phyloP scores from a whole-genome alignment of 2,113 vertebrate species.

The Nematolebias whitei region DNA sequence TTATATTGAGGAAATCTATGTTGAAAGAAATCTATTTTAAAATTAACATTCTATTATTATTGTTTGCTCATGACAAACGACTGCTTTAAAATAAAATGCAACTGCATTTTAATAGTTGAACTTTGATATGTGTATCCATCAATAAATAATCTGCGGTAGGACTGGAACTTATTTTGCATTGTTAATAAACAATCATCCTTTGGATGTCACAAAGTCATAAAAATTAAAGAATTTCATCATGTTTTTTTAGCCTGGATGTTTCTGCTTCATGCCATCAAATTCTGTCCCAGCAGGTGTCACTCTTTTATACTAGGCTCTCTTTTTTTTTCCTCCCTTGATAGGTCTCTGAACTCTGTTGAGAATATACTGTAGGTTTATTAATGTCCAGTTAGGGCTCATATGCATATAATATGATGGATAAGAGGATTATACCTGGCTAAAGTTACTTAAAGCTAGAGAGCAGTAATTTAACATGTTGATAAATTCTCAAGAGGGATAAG shows the following conservation, averaged over 20 bases:
- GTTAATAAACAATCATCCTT: background rate
- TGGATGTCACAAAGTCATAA: background rate
- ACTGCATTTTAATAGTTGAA: background rate
- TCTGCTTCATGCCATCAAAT: slow-evolving; percentile 12
- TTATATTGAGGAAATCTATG: too few relatives aligned
- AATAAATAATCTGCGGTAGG: background rate
- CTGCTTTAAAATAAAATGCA: background rate
- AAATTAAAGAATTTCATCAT: slow-evolving; percentile 17
- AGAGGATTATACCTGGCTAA: slow-evolving; percentile 36
- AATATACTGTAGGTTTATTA: slow-evolving; percentile 58
- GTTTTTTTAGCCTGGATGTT: background rate
- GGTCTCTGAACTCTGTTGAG: slow-evolving; percentile 43
- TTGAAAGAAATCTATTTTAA: too few relatives aligned
- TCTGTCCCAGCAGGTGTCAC: slow-evolving; percentile 73
- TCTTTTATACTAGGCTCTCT: slow-evolving; percentile 67
- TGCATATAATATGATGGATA: slow-evolving; percentile 58
- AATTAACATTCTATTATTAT: too few relatives aligned
- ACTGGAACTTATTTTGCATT: too few relatives aligned
- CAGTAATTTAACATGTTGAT: slow-evolving; percentile 6
- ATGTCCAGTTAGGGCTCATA: slow-evolving; percentile 61
- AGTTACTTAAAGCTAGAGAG: slow-evolving; percentile 28
- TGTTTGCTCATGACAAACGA: background rate
- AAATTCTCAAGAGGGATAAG: slow-evolving; percentile 28
- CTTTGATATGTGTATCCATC: background rate
- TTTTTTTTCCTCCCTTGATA: background rate